Conservation (phyloP, 2,113 vertebrate genomes). For the Amphiprion percula region DNA sequence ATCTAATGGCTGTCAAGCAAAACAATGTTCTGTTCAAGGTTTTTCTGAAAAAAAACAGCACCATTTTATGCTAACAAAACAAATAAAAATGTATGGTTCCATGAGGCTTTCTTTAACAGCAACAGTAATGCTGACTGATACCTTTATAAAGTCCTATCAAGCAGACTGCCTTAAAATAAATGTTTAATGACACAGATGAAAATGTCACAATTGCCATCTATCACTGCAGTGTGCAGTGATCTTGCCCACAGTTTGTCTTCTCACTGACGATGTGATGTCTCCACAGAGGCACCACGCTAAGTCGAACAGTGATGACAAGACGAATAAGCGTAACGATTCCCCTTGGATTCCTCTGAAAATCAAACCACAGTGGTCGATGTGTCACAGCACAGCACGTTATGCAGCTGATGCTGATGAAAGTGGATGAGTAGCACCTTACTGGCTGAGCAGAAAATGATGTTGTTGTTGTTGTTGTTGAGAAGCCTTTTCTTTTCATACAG, state of each 20-base stretch:
- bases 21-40: too few relatives aligned
- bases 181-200: neutral
- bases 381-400: neutral
- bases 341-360: neutral
- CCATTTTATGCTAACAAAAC: neutral
- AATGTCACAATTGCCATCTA: neutral
- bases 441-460: neutral
- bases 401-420: slow-evolving; percentile 7
- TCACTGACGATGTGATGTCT: slow-evolving; percentile 6
- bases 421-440: neutral
- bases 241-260: neutral
- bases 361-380: neutral
- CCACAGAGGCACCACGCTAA: neutral
- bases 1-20: too few relatives aligned
- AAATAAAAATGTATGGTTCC: neutral
- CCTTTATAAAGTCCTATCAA: neutral
- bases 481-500: neutral
- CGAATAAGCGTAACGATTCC: slow-evolving; percentile 1
- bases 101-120: neutral
- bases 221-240: neutral
- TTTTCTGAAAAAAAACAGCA: too few relatives aligned
- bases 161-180: neutral
- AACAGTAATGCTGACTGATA: neutral
- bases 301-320: slow-evolving; percentile 6
- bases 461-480: neutral